Base-by-base conservation (phyloP, 1,140 invertebrate genomes). In the Leptonema lineaticorne region DNA sequence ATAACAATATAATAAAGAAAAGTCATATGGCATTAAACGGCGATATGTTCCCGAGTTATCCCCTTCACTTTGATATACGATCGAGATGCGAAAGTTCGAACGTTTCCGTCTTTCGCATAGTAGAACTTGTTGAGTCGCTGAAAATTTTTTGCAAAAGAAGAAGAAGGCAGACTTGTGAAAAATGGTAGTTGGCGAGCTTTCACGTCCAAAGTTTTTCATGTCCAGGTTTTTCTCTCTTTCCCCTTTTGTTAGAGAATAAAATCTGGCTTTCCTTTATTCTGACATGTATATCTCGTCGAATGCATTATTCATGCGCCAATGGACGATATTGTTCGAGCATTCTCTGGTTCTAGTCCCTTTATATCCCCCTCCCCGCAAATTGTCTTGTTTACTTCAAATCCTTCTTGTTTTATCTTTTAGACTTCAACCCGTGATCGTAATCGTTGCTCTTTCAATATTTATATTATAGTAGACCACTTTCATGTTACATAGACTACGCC, bases 171-270 rank as follows among this genome's bases (percentile, higher is more conserved):
- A 16, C 37, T 41, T 11, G 50, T 53, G 50, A 53, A 53, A 53
- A 53, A 53, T 53, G 22, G 50, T 24, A 26, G 50, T 53, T 53
- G 50, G 50, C 50, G 50, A 53, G 50, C 50, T 53, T 53, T 24
- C 50, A 53, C 50, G 22, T n/a, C 50, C 50, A 22, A 53, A 53
- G 22, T 53, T 53, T 53, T 26, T 24, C 50, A 53, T 14, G 8
- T 20, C 18, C n/a, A n/a, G 50, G 20, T 24, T 53, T 53, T 50
- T 53, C 27, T 24, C 50, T 24, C 24, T 7, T n/a, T n/a, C n/a
- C n/a, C n/a, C n/a, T n/a, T n/a, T n/a, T n/a, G n/a, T n/a, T n/a
- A n/a, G n/a, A 14, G 50, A 53, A 53, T 26, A 53, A 11, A 20
- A 24, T 53, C 50, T 26, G 20, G 20, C 27, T 24, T 53, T 26